Conservation (phyloP, 2,113 vertebrate genomes). For the Oncorhynchus gorbuscha region DNA sequence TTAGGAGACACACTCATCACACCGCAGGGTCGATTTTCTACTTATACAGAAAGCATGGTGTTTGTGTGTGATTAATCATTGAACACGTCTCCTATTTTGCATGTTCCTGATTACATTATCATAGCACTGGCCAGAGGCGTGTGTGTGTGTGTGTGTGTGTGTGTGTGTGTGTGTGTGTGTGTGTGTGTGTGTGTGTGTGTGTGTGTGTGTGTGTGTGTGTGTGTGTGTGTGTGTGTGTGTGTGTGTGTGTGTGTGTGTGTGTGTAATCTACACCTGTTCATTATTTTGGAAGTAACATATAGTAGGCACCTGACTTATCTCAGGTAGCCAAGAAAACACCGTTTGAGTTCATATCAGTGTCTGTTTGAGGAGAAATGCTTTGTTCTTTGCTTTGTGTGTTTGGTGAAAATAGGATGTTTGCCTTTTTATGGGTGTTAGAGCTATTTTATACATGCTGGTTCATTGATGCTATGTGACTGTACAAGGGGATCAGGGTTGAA, state of each 20-base stretch:
- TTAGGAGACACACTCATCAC: no score
- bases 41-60: no score
- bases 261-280: neutral
- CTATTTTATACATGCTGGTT: neutral
- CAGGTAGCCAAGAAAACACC: neutral
- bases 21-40: no score
- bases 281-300: conserved; percentile 10
- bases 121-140: conserved; percentile 3
- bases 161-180: neutral
- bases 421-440: neutral
- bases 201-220: conserved; percentile 2
- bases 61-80: neutral
- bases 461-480: neutral
- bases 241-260: conserved; percentile 5
- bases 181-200: conserved; percentile 1
- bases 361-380: neutral
- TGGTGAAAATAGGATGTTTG: neutral
- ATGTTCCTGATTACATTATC: conserved; percentile 25
- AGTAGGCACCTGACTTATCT: neutral
- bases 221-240: neutral
- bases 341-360: conserved; percentile 54
- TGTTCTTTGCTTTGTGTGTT: neutral
- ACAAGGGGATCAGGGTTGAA: neutral
- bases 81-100: conserved; percentile 4
- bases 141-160: neutral